Base-by-base conservation (phyloP, 2,888 invertebrate species). In the Rhorus exstirpatorius region DNA sequence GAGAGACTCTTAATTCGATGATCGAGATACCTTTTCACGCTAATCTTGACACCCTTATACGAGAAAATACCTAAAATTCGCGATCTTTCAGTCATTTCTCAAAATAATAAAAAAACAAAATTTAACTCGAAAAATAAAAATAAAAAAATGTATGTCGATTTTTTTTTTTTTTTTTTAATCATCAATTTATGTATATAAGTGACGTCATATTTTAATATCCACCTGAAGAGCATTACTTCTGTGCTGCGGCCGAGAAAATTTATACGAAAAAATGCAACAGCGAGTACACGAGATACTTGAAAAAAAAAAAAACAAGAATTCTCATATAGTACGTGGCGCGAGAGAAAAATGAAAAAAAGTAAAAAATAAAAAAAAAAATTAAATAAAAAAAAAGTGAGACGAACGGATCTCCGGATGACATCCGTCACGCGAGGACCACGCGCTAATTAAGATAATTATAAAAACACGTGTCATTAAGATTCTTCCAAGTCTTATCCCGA, bases 401-500 rank as follows among this genome's bases (percentile, higher is more conserved):
- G 19, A 55, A 81, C 77, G 81, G 81, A 81, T 81, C 74, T 81
- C 74, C 81, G 81, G 81, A 81, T 78, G 81, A 81, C 81, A 81
- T 81, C 78, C 81, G 81, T 81, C 81, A 81, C 81, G 81, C 81
- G 78, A 81, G 81, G 81, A 81, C 81, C 81, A 67, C 65, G 38
- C 77, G 55, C 55, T 81, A 81, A 81, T 81, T 81, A 81, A 70
- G 81, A 81, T 81, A 81, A 81, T 81, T 81, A 81, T 70, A 78
- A 68, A 70, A 81, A 78, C 74, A 74, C 81, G 81, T 81, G 81
- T 81, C 81, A 78, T 81, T 81, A 81, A 78, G 81, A 81, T 74
- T 68, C 68, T 81, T 74, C 63, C 53, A 72, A 49, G 49, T 70
- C 46, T 10, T 60, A 38, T 24, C 24, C n/a, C 41, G 17, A 14